Conservation (phyloP, 2,797 vertebrate genomes). For the Urosaurus nigricauda region DNA sequence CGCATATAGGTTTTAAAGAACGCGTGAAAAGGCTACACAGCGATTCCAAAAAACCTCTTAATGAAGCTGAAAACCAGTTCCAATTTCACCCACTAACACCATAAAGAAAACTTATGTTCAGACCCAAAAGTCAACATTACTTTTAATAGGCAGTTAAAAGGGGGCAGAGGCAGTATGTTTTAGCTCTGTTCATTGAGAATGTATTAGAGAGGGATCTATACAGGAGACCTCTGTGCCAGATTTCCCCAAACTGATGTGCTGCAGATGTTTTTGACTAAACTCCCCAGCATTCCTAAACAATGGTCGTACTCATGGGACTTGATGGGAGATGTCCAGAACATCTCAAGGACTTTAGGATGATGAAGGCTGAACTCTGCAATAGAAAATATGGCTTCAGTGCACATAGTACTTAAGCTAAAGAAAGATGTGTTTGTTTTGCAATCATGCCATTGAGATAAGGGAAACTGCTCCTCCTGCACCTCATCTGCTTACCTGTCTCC, state of each 20-base stretch:
- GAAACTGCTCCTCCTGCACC: neutral
- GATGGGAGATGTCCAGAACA: neutral
- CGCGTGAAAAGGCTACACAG: neutral
- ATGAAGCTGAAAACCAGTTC: slow-evolving; percentile 22
- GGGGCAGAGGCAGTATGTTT: neutral
- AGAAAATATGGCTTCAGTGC: too few relatives aligned
- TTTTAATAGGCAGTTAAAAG: neutral
- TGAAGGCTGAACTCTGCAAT: neutral
- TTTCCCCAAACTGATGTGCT: too few relatives aligned
- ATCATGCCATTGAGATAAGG: too few relatives aligned
- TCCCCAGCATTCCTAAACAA: too few relatives aligned
- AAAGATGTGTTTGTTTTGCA: neutral
- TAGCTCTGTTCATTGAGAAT: neutral
- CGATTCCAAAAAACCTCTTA: slow-evolving; percentile 26
- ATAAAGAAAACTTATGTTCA: slow-evolving; percentile 14
- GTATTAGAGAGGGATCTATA: neutral
- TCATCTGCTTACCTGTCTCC: neutral
- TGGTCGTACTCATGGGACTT: too few relatives aligned
- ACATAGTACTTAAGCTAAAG: too few relatives aligned
- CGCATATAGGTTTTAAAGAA: neutral
- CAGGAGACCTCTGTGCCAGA: neutral
- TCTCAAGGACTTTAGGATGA: neutral
- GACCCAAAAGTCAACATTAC: neutral
- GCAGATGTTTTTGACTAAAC: too few relatives aligned
- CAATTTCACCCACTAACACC: neutral